Conservation (phyloP, 2,113 vertebrate species). For the Phalacrocorax brasilianus region DNA sequence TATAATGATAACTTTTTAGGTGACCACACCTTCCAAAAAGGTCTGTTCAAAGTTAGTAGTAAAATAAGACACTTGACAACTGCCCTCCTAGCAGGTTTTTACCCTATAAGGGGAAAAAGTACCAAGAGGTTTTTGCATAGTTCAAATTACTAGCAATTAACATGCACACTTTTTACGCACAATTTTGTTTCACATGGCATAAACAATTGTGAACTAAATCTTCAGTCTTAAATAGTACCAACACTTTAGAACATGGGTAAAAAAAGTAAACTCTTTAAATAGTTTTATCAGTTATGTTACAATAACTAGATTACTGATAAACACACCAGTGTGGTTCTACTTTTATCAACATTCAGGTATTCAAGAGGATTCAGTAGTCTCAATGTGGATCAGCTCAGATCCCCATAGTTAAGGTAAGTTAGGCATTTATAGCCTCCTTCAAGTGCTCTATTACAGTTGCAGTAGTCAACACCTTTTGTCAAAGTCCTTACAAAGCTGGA, state of each 20-base stretch:
- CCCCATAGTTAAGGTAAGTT: background rate
- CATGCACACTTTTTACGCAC: background rate
- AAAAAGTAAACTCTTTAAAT: slow-evolving; percentile 47
- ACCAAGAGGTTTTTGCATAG: slow-evolving; percentile 58
- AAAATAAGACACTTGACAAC: background rate
- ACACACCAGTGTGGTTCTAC: background rate
- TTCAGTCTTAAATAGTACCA: slow-evolving; percentile 54
- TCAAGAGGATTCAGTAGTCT: slow-evolving; percentile 73
- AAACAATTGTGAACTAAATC: slow-evolving; percentile 14
- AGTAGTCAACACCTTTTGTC: slow-evolving; percentile 41
- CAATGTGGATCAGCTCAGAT: slow-evolving; percentile 8
- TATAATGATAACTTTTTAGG: background rate
- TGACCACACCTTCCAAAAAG: background rate
- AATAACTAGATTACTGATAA: background rate
- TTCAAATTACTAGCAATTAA: slow-evolving; percentile 3
- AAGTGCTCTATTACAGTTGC: slow-evolving; percentile 58
- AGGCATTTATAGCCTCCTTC: slow-evolving; percentile 23
- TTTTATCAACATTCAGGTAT: slow-evolving; percentile 19
- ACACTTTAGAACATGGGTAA: background rate
- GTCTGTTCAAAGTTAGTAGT: background rate
- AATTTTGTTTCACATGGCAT: background rate
- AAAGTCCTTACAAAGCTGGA: background rate
- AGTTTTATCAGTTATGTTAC: slow-evolving; percentile 12
- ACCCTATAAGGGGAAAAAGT: background rate
- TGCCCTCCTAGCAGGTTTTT: background rate